A percentile compares a stretch with the other conserved stretches of the same genome.
phyloP scores from a whole-genome alignment of 2,113 vertebrate genomes.

The Dolichallabes microphthalmus region DNA sequence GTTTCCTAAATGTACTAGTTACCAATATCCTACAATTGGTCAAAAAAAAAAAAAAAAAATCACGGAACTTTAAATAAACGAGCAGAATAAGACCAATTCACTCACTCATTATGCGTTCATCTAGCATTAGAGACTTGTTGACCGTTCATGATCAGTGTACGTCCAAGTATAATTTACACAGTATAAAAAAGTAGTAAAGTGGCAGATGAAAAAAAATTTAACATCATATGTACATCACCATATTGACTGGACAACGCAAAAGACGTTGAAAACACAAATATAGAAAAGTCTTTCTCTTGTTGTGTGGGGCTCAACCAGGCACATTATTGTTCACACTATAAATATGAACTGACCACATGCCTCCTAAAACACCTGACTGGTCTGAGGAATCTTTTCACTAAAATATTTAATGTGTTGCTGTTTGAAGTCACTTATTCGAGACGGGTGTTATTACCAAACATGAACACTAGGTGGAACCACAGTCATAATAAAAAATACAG shows the following conservation, averaged over 20 bases:
- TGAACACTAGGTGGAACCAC: neutral
- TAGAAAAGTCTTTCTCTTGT: neutral
- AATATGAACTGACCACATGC: neutral
- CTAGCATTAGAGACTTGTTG: neutral
- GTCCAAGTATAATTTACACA: neutral
- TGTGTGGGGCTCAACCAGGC: neutral
- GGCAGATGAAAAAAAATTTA: neutral
- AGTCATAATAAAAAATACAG: no score
- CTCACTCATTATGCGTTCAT: neutral
- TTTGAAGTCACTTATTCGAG: neutral
- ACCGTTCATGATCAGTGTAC: neutral
- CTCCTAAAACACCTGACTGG: neutral
- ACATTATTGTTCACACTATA: neutral
- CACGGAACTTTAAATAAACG: neutral
- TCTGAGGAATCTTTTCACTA: neutral
- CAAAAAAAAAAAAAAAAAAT: no score
- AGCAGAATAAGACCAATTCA: neutral
- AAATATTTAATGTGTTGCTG: neutral
- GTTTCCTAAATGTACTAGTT: no score
- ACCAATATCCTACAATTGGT: no score
- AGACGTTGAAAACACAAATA: neutral
- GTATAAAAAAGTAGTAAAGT: neutral
- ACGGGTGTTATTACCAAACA: neutral
- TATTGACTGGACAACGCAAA: neutral
- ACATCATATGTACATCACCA: neutral